These are phyloP conservation scores for Alligator mississippiensis DNA, from an alignment of 2,113 vertebrate species.

Conservation along the genomic window DNA sequence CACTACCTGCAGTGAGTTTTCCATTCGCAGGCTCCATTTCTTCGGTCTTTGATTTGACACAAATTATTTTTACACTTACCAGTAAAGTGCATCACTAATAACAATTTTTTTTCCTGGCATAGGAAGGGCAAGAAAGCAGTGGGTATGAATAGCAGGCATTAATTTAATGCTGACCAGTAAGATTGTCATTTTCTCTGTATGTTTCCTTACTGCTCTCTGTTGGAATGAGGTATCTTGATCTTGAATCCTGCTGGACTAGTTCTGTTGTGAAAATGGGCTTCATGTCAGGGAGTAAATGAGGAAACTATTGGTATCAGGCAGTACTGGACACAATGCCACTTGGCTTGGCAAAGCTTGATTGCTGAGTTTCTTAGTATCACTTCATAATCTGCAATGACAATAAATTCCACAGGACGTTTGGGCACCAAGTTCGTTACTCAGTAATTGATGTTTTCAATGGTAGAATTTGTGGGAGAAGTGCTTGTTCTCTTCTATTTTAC, in stretches of 20 bases:
- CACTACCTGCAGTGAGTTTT: background rate
- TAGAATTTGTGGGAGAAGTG: background rate
- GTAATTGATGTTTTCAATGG: background rate
- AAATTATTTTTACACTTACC: slow-evolving; percentile 27
- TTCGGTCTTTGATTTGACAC: slow-evolving; percentile 14
- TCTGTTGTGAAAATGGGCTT: background rate
- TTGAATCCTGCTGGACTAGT: background rate
- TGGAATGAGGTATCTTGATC: background rate
- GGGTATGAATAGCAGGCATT: accelerated
- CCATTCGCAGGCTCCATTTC: background rate
- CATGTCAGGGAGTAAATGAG: background rate
- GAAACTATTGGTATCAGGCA: background rate
- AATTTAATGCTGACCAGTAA: slow-evolving; percentile 9
- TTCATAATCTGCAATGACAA: background rate
- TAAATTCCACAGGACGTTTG: background rate
- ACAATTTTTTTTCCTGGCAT: background rate
- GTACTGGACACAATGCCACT: background rate
- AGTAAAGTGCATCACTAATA: slow-evolving; percentile 38
- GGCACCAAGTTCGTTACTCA: background rate
- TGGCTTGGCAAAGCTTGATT: background rate
- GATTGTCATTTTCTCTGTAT: background rate
- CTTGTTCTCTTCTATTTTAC: background rate
- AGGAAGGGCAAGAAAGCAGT: background rate
- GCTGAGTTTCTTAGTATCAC: background rate
- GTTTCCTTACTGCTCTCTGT: background rate